Conservation (phyloP, 53 echinoderm and acorn worm species). For the Astropecten irregularis region DNA sequence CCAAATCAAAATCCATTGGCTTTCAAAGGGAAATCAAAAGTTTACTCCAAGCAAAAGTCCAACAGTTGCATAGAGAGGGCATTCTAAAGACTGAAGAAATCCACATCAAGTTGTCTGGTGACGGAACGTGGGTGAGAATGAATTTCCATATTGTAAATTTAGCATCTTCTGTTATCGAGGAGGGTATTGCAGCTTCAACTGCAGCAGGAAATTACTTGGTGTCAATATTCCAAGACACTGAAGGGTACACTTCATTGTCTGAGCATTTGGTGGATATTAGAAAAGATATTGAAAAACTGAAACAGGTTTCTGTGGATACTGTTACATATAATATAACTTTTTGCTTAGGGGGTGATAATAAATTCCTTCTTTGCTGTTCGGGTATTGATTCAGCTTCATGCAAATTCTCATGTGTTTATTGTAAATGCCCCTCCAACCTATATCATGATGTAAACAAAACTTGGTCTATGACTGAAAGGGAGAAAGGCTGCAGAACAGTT, state of each 20-base stretch:
- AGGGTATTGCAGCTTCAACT: not conserved
- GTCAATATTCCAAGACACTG: constrained; percentile 25
- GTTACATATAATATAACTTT: constrained; percentile 8
- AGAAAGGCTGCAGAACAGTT: not conserved
- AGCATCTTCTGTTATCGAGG: constrained; percentile 15
- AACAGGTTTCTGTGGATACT: constrained; percentile 1
- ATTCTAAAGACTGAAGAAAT: not conserved
- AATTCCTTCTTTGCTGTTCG: constrained; percentile 7
- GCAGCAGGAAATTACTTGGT: constrained; percentile 3
- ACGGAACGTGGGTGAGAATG: constrained; percentile 25
- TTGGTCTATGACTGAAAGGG: constrained; percentile 27
- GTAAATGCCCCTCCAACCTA: constrained; percentile 20
- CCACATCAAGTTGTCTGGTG: constrained; percentile 6
- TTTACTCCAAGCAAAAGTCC: not conserved
- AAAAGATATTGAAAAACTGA: not conserved
- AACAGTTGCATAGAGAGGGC: not conserved
- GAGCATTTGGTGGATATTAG: not conserved
- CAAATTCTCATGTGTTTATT: constrained; percentile 30
- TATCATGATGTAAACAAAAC: not conserved
- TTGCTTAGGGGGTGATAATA: constrained; percentile 36
- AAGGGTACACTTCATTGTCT: constrained; percentile 13
- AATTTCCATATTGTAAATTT: constrained; percentile 23
- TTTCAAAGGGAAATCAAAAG: not conserved
- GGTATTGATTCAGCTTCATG: constrained; percentile 28
- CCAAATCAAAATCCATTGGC: not conserved